phyloP scores from a whole-genome alignment of 1,140 invertebrate species.

The Drosophila mojavensis region DNA sequence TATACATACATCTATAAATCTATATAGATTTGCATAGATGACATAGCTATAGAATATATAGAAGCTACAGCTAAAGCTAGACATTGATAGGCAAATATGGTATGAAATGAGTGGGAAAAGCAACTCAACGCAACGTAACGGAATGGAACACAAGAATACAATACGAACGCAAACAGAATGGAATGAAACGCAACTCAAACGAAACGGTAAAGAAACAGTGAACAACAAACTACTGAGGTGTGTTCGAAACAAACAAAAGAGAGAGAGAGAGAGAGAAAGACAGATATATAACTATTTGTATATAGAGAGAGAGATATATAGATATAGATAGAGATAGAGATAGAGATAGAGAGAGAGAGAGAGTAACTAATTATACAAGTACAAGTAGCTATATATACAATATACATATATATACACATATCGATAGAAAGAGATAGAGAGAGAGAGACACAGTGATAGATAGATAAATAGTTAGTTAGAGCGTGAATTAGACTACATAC shows the following conservation, averaged over 20 bases:
- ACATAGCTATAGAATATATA: not conserved
- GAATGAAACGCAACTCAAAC: constrained; percentile 26
- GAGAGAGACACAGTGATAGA: constrained; percentile 22
- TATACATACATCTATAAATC: constrained; percentile 2
- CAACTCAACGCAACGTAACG: constrained; percentile 27
- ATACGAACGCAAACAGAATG: constrained; percentile 19
- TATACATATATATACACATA: not conserved
- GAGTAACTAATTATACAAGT: constrained; percentile 7
- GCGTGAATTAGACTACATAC: constrained; percentile 45
- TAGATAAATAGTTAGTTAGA: constrained; percentile 14
- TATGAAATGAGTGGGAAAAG: constrained; percentile 25
- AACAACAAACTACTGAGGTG: constrained; percentile 12
- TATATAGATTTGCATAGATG: constrained; percentile 12
- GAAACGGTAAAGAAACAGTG: constrained; percentile 5
- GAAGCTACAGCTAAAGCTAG: constrained; percentile 40
- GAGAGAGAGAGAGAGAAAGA: constrained; percentile 7
- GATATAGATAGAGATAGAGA: constrained; percentile 17
- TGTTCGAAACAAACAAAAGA: constrained; percentile 8
- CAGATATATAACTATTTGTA: not conserved
- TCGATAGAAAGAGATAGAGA: constrained; percentile 5
- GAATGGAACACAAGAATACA: constrained; percentile 26
- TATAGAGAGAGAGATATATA: constrained; percentile 1
- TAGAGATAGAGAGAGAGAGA: constrained; percentile 6
- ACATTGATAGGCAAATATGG: constrained; percentile 47
- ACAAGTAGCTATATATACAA: no score